These are phyloP conservation scores for Hemiprocne comata DNA, from an alignment of 2,113 vertebrate genomes.

Conservation along the genomic window DNA sequence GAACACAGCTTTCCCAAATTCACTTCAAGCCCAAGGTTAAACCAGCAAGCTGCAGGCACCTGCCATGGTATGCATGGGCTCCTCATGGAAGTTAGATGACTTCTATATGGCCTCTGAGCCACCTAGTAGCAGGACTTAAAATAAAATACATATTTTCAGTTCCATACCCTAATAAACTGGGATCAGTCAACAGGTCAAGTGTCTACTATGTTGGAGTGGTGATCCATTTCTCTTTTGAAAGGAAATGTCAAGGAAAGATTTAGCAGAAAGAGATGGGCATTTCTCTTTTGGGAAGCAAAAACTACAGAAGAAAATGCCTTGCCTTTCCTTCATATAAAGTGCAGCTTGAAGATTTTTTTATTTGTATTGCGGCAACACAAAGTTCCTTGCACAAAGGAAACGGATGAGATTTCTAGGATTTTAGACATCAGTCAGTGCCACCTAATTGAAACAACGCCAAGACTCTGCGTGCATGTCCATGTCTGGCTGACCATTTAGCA, in stretches of 20 bases:
- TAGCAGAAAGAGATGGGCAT: neutral
- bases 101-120: neutral
- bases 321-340: neutral
- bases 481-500: neutral
- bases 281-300: neutral
- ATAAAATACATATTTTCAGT: neutral
- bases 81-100: neutral
- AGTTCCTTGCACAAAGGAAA: neutral
- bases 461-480: neutral
- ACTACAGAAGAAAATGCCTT: neutral
- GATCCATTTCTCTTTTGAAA: neutral
- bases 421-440: neutral
- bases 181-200: neutral
- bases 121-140: neutral
- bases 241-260: neutral
- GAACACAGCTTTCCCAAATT: neutral
- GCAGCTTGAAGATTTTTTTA: neutral
- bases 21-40: conserved; percentile 1
- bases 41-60: neutral
- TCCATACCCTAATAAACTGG: neutral
- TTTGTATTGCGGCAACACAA: neutral
- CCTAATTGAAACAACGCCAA: neutral
- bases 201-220: neutral
- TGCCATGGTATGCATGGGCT: neutral
- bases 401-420: neutral